These are phyloP conservation scores for Camarhynchus parvulus DNA, from an alignment of 2,113 vertebrate genomes.

Conservation along the genomic window DNA sequence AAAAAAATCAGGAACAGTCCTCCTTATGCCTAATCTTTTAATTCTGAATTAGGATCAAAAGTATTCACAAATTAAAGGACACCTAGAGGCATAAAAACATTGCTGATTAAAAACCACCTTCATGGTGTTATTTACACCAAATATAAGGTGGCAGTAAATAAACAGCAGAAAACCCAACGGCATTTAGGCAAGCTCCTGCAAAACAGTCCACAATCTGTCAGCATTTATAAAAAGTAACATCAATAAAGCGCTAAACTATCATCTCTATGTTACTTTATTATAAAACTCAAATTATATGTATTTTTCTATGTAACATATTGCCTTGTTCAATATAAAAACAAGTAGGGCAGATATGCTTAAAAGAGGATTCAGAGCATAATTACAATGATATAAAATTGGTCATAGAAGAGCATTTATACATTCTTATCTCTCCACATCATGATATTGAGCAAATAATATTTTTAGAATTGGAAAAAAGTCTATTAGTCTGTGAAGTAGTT, in stretches of 20 bases:
- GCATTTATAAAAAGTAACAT: background rate
- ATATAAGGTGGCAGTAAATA: background rate
- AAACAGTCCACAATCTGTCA: background rate
- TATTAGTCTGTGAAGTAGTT: background rate
- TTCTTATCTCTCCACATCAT: background rate
- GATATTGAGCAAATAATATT: background rate
- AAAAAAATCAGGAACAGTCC: background rate
- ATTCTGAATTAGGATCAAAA: background rate
- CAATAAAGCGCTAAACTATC: background rate
- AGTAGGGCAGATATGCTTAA: background rate
- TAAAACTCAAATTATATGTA: background rate
- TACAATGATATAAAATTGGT: background rate
- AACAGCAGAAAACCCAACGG: background rate
- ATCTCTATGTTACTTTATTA: background rate
- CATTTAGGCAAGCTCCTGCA: background rate
- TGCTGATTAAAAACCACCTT: slow-evolving; percentile 6
- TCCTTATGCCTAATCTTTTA: background rate
- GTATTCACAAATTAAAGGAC: background rate
- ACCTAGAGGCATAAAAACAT: background rate
- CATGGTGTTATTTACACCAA: background rate
- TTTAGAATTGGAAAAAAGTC: background rate
- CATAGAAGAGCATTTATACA: background rate
- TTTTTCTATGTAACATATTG: background rate
- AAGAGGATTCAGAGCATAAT: background rate
- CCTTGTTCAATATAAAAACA: background rate